phyloP scores from a whole-genome alignment of 2,888 invertebrate species.

The Ceramica pisi region DNA sequence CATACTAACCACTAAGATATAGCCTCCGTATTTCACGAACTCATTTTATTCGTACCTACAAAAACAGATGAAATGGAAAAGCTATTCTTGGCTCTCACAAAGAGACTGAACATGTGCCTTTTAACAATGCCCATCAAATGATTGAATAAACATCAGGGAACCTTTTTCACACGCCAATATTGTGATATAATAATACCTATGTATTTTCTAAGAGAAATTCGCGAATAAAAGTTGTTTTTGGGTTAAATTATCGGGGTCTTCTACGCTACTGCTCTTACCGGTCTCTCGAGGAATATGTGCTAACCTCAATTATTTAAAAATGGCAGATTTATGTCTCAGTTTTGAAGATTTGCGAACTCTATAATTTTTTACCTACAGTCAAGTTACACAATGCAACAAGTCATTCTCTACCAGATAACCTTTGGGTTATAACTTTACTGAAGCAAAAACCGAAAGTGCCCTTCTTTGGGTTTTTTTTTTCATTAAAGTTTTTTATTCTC shows the following conservation, averaged over 20 bases:
- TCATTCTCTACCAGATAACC: no score
- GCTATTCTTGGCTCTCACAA: conserved; percentile 37
- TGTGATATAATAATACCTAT: conserved; percentile 16
- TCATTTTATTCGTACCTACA: conserved; percentile 23
- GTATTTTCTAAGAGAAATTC: conserved; percentile 10
- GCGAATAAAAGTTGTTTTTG: background rate
- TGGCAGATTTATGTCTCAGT: no score
- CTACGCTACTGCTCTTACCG: background rate
- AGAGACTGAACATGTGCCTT: conserved; percentile 34
- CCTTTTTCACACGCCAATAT: conserved; percentile 28
- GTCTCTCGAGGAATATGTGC: background rate
- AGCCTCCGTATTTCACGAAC: background rate
- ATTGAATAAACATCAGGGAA: conserved; percentile 46
- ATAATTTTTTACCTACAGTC: no score
- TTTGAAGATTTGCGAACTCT: no score
- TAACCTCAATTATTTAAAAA: no score
- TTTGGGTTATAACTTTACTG: no score
- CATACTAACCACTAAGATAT: background rate
- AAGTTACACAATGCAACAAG: no score
- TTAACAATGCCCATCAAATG: conserved; percentile 43
- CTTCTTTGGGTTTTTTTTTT: no score
- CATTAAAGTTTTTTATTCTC: no score
- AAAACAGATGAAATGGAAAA: conserved; percentile 42
- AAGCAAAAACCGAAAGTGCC: no score
- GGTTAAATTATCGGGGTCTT: conserved; percentile 18